Conservation (phyloP, 2,888 invertebrate species). For the Aporophyla lueneburgensis region DNA sequence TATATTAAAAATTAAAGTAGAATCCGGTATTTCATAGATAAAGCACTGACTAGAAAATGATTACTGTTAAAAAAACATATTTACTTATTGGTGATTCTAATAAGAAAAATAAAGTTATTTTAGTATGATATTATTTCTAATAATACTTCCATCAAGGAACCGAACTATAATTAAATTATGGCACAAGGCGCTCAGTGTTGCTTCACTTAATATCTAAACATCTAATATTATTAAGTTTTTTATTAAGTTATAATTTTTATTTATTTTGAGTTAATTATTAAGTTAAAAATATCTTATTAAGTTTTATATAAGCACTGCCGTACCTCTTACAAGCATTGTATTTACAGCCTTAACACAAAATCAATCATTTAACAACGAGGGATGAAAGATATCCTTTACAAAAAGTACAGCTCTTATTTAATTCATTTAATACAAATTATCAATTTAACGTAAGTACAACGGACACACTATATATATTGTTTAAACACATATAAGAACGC, state of each 20-base stretch:
- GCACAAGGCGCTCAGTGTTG: conserved; percentile 44
- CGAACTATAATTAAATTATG: conserved; percentile 11
- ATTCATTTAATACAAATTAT: conserved; percentile 64
- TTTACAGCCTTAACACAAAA: conserved; percentile 41
- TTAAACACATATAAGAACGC: conserved; percentile 66
- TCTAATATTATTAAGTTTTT: background rate
- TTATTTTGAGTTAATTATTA: too few relatives aligned
- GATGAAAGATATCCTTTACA: conserved; percentile 83
- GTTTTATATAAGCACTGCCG: background rate
- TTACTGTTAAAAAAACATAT: too few relatives aligned
- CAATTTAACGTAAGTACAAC: conserved; percentile 66
- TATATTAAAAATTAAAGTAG: background rate
- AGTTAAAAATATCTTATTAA: background rate
- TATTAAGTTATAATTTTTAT: too few relatives aligned
- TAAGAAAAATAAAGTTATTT: background rate
- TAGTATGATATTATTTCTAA: background rate
- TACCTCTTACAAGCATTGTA: conserved; percentile 1
- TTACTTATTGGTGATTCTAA: background rate
- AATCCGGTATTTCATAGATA: background rate
- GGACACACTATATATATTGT: conserved; percentile 65
- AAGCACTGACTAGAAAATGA: background rate
- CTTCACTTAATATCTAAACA: conserved; percentile 21
- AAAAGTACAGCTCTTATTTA: conserved; percentile 86
- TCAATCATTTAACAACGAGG: conserved; percentile 77
- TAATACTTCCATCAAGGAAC: background rate